Percentiles rank a stretch among this genome's conserved stretches.
Evolutionary conservation across 2,113 vertebrate genomes (phyloP).

Genomic region (Paradoxurus hermaphroditus): DNA sequence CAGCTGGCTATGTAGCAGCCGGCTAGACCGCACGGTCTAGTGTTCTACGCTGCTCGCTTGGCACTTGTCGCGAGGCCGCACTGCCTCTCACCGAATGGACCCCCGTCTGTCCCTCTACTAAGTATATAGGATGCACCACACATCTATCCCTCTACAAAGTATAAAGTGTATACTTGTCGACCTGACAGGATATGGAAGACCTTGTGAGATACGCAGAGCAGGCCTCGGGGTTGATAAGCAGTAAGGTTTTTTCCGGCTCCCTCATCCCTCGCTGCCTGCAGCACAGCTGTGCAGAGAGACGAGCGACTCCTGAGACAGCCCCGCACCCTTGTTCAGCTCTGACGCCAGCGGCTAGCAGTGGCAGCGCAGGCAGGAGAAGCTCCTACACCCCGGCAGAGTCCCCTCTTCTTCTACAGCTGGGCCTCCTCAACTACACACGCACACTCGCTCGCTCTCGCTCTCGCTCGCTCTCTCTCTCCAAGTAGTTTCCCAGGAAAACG

Average conservation of each 20-base stretch:
- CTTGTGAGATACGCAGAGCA: neutral
- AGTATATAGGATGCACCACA: neutral
- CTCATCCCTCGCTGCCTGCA: neutral
- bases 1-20: neutral
- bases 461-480: neutral
- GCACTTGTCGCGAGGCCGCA: neutral
- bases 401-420: neutral
- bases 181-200: neutral
- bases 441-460: neutral
- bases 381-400: neutral
- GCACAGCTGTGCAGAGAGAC: neutral
- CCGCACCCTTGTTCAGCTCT: neutral
- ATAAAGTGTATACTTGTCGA: neutral
- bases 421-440: neutral
- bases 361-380: neutral
- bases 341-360: neutral
- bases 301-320: neutral
- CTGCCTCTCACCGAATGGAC: neutral
- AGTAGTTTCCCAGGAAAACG: neutral
- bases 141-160: too few relatives aligned
- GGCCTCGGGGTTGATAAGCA: too few relatives aligned
- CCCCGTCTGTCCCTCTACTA: neutral
- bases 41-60: neutral
- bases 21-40: too few relatives aligned
- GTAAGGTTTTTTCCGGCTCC: accelerated